These are phyloP conservation scores for Cyclura pinguis DNA, from an alignment of 2,797 vertebrate genomes.

Conservation along the genomic window DNA sequence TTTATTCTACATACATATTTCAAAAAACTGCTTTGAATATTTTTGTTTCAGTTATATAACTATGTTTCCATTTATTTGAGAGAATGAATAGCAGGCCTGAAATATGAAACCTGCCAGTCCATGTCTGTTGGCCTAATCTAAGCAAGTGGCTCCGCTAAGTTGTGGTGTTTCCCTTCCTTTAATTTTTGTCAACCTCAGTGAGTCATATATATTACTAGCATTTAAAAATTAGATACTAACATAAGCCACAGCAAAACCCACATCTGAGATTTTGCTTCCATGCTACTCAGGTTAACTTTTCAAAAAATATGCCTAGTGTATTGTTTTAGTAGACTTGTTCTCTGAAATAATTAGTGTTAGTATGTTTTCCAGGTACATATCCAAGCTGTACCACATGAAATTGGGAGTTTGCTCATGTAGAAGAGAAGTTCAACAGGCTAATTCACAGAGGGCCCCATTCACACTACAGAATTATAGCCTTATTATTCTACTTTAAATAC, in stretches of 20 bases:
- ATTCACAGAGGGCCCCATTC: neutral
- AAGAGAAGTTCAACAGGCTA: neutral
- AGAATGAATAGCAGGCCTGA: constrained; percentile 50
- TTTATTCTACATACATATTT: constrained; percentile 35
- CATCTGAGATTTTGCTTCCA: constrained; percentile 52
- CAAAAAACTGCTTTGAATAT: constrained; percentile 49
- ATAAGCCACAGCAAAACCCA: constrained; percentile 60
- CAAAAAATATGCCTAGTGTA: constrained; percentile 51
- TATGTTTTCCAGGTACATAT: constrained; percentile 44
- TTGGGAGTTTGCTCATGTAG: neutral
- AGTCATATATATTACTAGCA: constrained; percentile 62
- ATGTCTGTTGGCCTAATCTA: constrained; percentile 15
- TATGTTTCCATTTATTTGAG: constrained; percentile 13
- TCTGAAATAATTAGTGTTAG: constrained; percentile 51
- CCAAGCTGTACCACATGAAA: neutral
- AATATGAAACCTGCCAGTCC: constrained; percentile 39
- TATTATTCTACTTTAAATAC: too few relatives aligned
- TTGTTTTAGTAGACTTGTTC: constrained; percentile 39
- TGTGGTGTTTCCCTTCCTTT: constrained; percentile 52
- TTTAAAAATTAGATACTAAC: constrained; percentile 71
- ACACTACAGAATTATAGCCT: too few relatives aligned
- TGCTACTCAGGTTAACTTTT: constrained; percentile 25
- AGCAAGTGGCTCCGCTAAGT: constrained; percentile 43
- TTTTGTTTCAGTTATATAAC: constrained; percentile 38
- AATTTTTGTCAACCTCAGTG: constrained; percentile 49